Percentiles rank a stretch among this genome's conserved stretches.
Conservation (phyloP, 1,140 invertebrate genomes). For the Rhagoletis zephyria region DNA sequence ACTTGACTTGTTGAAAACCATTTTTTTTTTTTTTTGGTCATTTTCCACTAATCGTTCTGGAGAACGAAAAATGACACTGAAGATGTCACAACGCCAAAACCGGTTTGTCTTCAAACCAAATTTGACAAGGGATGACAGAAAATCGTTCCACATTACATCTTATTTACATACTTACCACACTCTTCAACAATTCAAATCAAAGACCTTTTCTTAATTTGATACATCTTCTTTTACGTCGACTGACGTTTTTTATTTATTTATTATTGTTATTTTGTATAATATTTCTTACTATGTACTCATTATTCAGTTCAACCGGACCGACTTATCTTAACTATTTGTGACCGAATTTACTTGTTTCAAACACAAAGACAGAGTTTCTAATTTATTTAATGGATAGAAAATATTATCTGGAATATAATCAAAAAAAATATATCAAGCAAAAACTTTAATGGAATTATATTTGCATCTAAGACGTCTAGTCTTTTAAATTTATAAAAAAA, state of each 20-base stretch:
- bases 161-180: background rate
- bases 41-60: too few species aligned
- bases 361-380: background rate
- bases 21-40: too few species aligned
- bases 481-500: constrained; percentile 13
- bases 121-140: too few species aligned
- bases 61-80: too few species aligned
- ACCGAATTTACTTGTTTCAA: background rate
- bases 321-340: background rate
- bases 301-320: constrained; percentile 29
- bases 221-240: background rate
- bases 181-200: background rate
- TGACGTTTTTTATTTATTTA: background rate
- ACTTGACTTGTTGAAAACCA: too few species aligned
- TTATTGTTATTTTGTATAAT: constrained; percentile 6
- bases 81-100: too few species aligned
- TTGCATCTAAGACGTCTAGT: background rate
- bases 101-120: too few species aligned
- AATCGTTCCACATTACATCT: too few species aligned
- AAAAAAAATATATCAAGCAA: background rate
- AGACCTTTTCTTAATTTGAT: background rate
- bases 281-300: constrained; percentile 13
- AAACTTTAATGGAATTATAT: background rate
- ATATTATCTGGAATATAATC: background rate
- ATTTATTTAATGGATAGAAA: background rate